Percentiles rank a stretch among this genome's conserved stretches.
Evolutionary conservation across 2,888 invertebrate genomes (phyloP).

Genomic region (Dusona sp.): DNA sequence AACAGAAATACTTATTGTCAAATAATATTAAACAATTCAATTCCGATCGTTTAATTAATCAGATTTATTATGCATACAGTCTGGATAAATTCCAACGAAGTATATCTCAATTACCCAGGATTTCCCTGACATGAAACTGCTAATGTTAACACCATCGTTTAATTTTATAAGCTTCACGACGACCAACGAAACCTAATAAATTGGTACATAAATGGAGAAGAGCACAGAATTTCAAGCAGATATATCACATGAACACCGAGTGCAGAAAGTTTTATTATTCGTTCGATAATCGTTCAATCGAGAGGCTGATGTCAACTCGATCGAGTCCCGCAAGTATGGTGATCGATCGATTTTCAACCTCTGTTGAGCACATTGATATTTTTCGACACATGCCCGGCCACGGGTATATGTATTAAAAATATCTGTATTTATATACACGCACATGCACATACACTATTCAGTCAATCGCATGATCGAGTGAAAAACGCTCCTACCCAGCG

Average conservation of each 20-base stretch:
- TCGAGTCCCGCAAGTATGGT: conserved; percentile 36
- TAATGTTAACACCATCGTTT: neutral
- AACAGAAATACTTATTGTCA: neutral
- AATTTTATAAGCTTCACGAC: neutral
- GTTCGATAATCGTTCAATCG: conserved; percentile 53
- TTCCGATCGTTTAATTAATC: neutral
- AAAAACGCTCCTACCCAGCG: conserved; percentile 28
- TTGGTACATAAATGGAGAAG: neutral
- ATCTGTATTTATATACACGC: neutral
- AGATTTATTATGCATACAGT: neutral
- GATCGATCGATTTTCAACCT: conserved; percentile 34
- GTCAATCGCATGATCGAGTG: conserved; percentile 24
- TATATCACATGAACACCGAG: neutral
- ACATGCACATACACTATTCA: conserved; percentile 1
- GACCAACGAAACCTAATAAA: neutral
- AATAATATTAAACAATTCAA: neutral
- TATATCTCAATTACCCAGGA: neutral
- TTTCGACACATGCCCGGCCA: conserved; percentile 2
- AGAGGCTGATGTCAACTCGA: conserved; percentile 52
- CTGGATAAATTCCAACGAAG: neutral
- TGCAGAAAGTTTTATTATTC: conserved; percentile 36
- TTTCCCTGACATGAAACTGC: neutral
- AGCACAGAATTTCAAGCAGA: neutral
- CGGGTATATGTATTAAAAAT: neutral
- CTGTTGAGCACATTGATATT: conserved; percentile 3